Conservation (phyloP, 2,797 vertebrate genomes). For the Stomatorhinus walkeri region DNA sequence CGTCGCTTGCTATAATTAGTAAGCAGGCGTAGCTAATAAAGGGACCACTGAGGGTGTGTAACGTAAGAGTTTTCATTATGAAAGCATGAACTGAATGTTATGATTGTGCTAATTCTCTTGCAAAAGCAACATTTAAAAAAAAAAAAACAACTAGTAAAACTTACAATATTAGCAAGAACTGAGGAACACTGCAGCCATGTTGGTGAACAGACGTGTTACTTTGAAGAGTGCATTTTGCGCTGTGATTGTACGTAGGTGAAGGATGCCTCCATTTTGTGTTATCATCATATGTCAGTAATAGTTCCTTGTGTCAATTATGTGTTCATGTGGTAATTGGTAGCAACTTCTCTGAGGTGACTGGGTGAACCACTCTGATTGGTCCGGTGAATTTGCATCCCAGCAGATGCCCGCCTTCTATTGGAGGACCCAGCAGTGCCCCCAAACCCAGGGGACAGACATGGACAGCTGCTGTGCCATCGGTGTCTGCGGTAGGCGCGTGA, state of each 20-base stretch:
- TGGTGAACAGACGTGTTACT: neutral
- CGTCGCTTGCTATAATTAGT: neutral
- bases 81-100: neutral
- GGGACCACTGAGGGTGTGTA: neutral
- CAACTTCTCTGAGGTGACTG: neutral
- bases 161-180: neutral
- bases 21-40: neutral
- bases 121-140: neutral
- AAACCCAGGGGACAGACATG: constrained; percentile 22
- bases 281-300: neutral
- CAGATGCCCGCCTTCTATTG: neutral
- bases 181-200: neutral
- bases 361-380: constrained; percentile 12
- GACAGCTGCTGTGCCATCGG: constrained; percentile 40
- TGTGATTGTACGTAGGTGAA: neutral
- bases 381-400: neutral
- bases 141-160: neutral
- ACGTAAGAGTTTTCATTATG: neutral
- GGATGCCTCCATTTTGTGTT: neutral
- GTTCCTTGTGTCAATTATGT: neutral
- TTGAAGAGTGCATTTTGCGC: neutral
- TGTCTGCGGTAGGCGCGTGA: constrained; percentile 11
- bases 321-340: neutral
- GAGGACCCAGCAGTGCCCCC: neutral
- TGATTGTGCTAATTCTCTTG: neutral